Evolutionary conservation across 35 echinoderm and acorn worm genomes (phyloP).

Genomic region (Anneissia japonica): DNA sequence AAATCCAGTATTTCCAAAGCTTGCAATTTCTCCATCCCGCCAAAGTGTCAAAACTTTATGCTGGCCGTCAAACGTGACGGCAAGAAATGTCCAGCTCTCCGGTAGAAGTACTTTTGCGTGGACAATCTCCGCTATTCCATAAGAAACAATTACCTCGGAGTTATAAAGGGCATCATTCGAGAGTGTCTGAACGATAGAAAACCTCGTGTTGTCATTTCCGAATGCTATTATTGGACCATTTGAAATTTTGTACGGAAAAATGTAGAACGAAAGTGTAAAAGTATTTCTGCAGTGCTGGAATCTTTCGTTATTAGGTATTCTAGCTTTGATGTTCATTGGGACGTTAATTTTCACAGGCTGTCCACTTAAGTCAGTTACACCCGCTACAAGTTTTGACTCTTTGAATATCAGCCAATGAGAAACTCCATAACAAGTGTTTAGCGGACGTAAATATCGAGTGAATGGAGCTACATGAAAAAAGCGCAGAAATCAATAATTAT

Average conservation of each 20-base stretch:
- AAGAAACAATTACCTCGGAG: not conserved
- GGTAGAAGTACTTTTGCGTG: not conserved
- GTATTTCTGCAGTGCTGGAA: not conserved
- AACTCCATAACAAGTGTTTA: not conserved
- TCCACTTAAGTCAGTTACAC: not conserved
- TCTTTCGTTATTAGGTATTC: not conserved
- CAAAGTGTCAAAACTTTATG: not conserved
- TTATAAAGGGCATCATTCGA: not conserved
- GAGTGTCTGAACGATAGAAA: not conserved
- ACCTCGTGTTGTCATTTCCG: not conserved
- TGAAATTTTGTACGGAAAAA: not conserved
- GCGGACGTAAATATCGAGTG: not conserved
- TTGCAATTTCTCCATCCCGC: not conserved
- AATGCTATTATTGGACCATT: not conserved
- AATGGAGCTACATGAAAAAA: not conserved
- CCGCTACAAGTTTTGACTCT: not conserved
- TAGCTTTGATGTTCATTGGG: not conserved
- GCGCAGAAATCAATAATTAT: not conserved
- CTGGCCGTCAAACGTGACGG: not conserved
- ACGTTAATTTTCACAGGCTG: not conserved
- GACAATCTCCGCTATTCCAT: not conserved
- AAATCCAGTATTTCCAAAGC: not conserved
- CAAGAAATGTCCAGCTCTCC: not conserved
- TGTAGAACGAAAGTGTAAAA: not conserved
- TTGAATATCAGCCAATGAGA: not conserved